Conservation (phyloP, 2,797 vertebrate genomes). For the Podarcis siculus region DNA sequence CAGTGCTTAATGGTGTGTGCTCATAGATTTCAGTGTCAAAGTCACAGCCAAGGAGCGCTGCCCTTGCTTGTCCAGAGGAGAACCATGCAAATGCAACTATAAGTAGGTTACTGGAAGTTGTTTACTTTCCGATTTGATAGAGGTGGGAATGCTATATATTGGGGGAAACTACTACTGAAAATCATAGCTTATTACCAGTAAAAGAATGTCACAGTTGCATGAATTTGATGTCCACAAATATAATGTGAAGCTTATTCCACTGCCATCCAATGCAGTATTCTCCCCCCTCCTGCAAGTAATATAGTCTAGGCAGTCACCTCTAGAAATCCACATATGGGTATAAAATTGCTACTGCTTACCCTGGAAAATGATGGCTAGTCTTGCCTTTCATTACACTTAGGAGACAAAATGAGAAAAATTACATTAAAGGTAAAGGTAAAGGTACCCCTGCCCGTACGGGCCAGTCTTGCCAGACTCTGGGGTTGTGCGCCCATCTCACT, state of each 20-base stretch:
- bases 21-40: neutral
- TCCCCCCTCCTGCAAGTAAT: no score
- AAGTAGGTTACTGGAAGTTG: neutral
- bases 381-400: neutral
- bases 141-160: neutral
- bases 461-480: no score
- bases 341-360: neutral
- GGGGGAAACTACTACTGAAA: neutral
- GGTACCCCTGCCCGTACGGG: no score
- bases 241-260: neutral
- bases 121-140: neutral
- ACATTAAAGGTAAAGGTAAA: no score
- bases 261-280: neutral
- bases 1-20: neutral
- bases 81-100: neutral
- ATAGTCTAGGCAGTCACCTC: neutral
- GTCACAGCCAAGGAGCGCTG: neutral
- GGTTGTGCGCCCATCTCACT: no score
- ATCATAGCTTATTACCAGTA: neutral
- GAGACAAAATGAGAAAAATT: neutral
- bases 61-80: neutral
- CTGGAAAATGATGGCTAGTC: neutral
- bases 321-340: neutral
- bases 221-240: neutral
- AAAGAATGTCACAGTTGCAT: neutral